Base-by-base conservation (phyloP, 2,888 invertebrate genomes). In the Drosophila macrospina region DNA sequence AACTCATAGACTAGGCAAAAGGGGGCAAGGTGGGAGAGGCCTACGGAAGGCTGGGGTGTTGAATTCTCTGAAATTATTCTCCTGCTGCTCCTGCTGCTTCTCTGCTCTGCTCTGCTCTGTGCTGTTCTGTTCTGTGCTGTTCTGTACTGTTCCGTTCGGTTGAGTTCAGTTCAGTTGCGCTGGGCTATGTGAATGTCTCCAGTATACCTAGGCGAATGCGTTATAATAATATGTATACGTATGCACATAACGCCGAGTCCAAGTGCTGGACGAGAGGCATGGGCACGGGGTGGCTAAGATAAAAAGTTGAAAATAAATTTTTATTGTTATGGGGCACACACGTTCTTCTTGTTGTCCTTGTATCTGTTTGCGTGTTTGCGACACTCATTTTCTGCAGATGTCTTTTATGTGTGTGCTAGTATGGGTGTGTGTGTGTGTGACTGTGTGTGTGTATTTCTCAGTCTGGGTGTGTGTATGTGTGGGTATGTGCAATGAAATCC, bases 251-350 rank as follows among this genome's bases (percentile, higher is more conserved):
- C 75, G 67, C 69, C 75, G 66, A 66, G 79, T 69, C 82, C 69
- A 71, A 75, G 68, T 66, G 61, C 45, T 34, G 57, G 54, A 64
- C 76, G 59, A 52, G 41, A 32, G 26, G 45, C 36, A 34, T 5
- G 36, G 36, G 36, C 26, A 47, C n/a, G 54, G 36, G 41, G 61
- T 28, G 71, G 72, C 72, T 65, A 73, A 80, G 83, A 84, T 84
- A 84, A 83, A 83, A 83, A 83, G 85, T 87, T 85, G 85, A 85
- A 85, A 87, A 85, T 85, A 85, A 85, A 87, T 87, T 85, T 85
- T 85, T 85, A 85, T 85, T 85, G 85, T 85, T 85, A 85, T 85
- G 85, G 83, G 83, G 83, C 85, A 80, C 78, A 87, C 85, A 83
- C 77, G 70, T 70, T 83, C 84, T 81, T 81, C 86, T 75, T 68